Base-by-base conservation (phyloP, 1,140 invertebrate species). In the Marisa cornuarietis region DNA sequence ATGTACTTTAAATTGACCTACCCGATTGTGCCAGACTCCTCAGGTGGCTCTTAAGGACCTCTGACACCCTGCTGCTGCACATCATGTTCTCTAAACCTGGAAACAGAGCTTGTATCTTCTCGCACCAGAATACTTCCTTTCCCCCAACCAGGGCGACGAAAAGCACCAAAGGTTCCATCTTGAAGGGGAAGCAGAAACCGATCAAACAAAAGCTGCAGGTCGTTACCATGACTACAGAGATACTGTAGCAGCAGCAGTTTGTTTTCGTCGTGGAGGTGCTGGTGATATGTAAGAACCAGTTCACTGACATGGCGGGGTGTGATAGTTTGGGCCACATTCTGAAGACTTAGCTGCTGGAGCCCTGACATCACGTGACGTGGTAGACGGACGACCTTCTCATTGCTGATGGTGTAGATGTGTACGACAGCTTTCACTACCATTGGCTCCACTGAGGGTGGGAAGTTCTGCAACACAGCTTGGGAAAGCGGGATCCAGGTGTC, bases 191-290 rank as follows among this genome's bases (percentile, higher is more conserved):
- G 31, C 16, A 80, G 72, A 58, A 51, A 24, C 52, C 42, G 49
- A 26, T 58, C 24, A 8, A 69, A 0, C 26, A 80, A 63, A 54
- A 69, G 62, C 22, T 8, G 10, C 13, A 7, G 54, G 9, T 16
- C 24, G 51, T 62, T 31, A 20, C 42, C 61, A 26, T 42, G 42
- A 65, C 58, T 31, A 24, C 72, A 76, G 73, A 76, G 62, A 71
- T 80, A 80, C 16, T 80, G 72, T 62, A 80, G 31, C 65, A 80
- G 52, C 18, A 51, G 22, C n/a, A 80, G 71, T 76, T 68, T 75
- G 22, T 80, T 54, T 4, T 4, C n/a, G 42, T 42, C 14, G 24
- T 1, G 7, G 62, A 76, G 26, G 8, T 51, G 61, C 26, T n/a
- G 61, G 10, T 51, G 24, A 31, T 26, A 20, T 61, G 10, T 13